These are phyloP conservation scores for Agapornis roseicollis DNA, from an alignment of 2,113 vertebrate genomes.

Conservation along the genomic window DNA sequence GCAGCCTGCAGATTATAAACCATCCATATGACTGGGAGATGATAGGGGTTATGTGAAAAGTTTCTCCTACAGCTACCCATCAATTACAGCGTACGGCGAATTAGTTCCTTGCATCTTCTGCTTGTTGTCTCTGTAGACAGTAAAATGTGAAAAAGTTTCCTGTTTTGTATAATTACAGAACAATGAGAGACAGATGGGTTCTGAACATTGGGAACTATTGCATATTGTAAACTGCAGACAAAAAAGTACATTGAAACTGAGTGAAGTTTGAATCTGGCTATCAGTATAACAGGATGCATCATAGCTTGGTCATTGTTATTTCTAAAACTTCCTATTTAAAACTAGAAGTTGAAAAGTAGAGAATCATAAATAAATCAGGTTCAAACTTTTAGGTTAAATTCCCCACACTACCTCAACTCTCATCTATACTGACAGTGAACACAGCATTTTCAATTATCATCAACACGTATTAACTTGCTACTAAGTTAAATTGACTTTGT, in stretches of 20 bases:
- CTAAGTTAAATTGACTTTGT: background rate
- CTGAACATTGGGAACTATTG: background rate
- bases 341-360: background rate
- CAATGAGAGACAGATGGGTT: background rate
- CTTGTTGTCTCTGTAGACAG: background rate
- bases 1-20: background rate
- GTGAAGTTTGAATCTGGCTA: background rate
- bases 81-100: background rate
- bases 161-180: background rate
- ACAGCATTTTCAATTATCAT: background rate
- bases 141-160: background rate
- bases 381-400: background rate
- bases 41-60: background rate
- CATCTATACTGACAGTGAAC: background rate
- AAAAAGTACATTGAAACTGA: background rate
- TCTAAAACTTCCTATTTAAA: background rate
- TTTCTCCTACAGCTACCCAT: background rate
- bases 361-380: background rate
- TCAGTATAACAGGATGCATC: rapidly evolving
- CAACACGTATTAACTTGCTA: background rate
- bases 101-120: background rate
- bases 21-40: background rate
- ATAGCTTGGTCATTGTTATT: background rate
- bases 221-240: background rate
- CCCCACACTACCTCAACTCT: background rate